Evolutionary conservation across 2,888 invertebrate genomes (phyloP).

Genomic region (Noctua fimbriata): DNA sequence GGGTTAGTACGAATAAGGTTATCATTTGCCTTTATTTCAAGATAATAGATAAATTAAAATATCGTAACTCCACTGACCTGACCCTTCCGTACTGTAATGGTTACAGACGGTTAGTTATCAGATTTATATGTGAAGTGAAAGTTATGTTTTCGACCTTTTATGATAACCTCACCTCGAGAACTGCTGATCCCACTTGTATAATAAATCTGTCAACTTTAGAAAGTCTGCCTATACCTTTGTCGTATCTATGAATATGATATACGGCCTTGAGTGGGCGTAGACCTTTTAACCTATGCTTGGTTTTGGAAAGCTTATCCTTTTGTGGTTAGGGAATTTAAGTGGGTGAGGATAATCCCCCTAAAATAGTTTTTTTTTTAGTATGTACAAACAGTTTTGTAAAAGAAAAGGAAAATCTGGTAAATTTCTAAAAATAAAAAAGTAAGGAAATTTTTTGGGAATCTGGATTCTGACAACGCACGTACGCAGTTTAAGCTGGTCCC

Average conservation of each 20-base stretch:
- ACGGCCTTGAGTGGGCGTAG: not conserved
- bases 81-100: not conserved
- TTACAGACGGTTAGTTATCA: too few relatives aligned
- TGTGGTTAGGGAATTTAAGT: not conserved
- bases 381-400: not conserved
- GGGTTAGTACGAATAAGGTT: not conserved
- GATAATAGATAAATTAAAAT: conserved; percentile 8
- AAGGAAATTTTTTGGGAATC: not conserved
- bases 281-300: not conserved
- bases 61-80: not conserved
- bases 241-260: conserved; percentile 12
- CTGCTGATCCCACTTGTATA: conserved; percentile 35
- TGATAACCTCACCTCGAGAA: conserved; percentile 41
- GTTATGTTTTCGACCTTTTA: conserved; percentile 33
- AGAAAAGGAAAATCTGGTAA: not conserved
- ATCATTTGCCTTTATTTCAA: not conserved
- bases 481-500: too few relatives aligned
- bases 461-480: not conserved
- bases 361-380: not conserved
- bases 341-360: not conserved
- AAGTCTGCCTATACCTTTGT: conserved; percentile 27
- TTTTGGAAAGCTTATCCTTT: conserved; percentile 5
- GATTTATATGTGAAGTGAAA: conserved; percentile 38
- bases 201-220: conserved; percentile 41
- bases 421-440: not conserved